Evolutionary conservation across 2,797 vertebrate genomes (phyloP).

Genomic region (Platyrinchus mystaceus): DNA sequence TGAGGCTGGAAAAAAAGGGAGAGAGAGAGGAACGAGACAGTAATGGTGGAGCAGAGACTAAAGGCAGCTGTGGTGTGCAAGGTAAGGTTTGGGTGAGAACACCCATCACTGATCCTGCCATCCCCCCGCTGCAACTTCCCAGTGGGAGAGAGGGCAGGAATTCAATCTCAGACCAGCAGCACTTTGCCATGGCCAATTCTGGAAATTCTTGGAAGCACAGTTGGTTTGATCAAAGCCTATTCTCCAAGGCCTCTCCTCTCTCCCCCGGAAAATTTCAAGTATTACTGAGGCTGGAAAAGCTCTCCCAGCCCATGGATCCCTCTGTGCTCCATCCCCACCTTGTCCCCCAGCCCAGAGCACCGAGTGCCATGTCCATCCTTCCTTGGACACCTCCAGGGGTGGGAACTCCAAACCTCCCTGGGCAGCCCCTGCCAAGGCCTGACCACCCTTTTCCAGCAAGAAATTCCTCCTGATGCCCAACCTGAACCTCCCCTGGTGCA

Average conservation of each 20-base stretch:
- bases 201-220: not conserved
- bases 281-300: not conserved
- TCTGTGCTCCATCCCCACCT: accelerated
- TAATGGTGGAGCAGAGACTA: not conserved
- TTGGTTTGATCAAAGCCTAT: not conserved
- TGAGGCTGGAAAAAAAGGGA: constrained; percentile 15
- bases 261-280: not conserved
- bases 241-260: not conserved
- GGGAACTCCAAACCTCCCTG: not conserved
- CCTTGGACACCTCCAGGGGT: not conserved
- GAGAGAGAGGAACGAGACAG: not conserved
- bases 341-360: accelerated
- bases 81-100: not conserved
- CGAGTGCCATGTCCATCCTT: accelerated
- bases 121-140: not conserved
- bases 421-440: not conserved
- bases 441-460: accelerated
- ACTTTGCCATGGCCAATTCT: accelerated
- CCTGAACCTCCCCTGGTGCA: accelerated
- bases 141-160: not conserved
- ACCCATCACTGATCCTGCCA: accelerated
- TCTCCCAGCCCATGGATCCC: accelerated
- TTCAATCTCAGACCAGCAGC: accelerated
- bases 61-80: not conserved
- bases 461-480: not conserved